Evolutionary conservation across 1,140 invertebrate species (phyloP), one percentile per base, ranked within the genome.

Genomic region (Triops cancriformis): DNA sequence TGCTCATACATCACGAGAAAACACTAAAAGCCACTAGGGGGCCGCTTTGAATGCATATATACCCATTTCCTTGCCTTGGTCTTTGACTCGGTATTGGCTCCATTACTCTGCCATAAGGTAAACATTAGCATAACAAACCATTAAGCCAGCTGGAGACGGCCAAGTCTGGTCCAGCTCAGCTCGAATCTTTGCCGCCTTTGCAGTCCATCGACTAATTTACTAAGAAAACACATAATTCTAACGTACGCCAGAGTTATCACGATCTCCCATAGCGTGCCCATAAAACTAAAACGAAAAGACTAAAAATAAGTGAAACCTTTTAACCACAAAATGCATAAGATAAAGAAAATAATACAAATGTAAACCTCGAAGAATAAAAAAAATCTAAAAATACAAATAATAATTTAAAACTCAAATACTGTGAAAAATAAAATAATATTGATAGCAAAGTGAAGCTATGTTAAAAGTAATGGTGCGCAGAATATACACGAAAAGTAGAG

Each of bases 121-220:
- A 64, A 64, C 51, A 64, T 64, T 64, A 64, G 51, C 51, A 18
- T 64, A 23, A 64, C 51, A 64, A 64, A 64, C 51, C 51, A 64
- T 64, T 64, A 64, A 64, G 51, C 51, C 31, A 64, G 51, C 51
- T 64, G 51, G 14, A 23, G 7, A 37, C 31, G 10, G 51, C 51
- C 51, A 64, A 64, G 51, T 64, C 51, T 23, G 9, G 23, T 9
- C 51, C 31, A 7, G 31, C 31, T 37, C 31, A 37, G 31, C 31
- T 7, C 7, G 31, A 37, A 64, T 64, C 51, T 64, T 64, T 64
- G 51, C 2, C 51, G 51, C 51, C 3, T 10, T 64, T 23, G 10
- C 51, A 64, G 18, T 64, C 6, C 14, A 4, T 64, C 51, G 51
- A 64, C 51, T 64, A 18, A 64, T 64, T 64, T 64, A 64, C 51